Evolutionary conservation across 2,888 invertebrate species (phyloP).

Genomic region (Disparrhopalites patrizii): DNA sequence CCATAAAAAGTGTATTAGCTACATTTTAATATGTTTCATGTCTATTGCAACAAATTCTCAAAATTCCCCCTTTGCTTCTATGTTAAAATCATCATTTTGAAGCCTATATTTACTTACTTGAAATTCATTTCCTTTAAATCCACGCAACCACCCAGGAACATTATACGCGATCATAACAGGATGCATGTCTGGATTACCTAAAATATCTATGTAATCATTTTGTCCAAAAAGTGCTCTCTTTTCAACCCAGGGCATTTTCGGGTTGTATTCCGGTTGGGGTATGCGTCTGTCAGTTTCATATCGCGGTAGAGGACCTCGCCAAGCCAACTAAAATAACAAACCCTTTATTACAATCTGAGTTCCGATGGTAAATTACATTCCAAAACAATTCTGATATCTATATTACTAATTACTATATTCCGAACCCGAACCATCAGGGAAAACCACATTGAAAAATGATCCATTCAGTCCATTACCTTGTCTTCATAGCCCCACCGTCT

Average conservation of each 20-base stretch:
- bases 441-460: not conserved
- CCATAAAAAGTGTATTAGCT: too few relatives aligned
- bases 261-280: constrained; percentile 65
- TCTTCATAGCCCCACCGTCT: constrained; percentile 71
- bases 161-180: constrained; percentile 80
- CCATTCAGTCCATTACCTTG: constrained; percentile 52
- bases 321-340: constrained; percentile 30
- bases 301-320: constrained; percentile 67
- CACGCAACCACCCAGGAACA: constrained; percentile 84
- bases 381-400: not conserved
- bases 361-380: too few relatives aligned
- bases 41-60: too few relatives aligned
- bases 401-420: not conserved
- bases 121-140: constrained; percentile 80
- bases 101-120: constrained; percentile 57
- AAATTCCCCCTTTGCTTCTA: too few relatives aligned
- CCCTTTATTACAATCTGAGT: too few relatives aligned
- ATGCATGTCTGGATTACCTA: constrained; percentile 77
- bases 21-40: too few relatives aligned
- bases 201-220: constrained; percentile 95
- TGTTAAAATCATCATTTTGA: too few relatives aligned
- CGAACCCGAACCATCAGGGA: not conserved
- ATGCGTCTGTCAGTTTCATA: constrained; percentile 54
- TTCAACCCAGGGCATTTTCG: constrained; percentile 69
- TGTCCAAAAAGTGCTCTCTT: constrained; percentile 84